Base-by-base conservation (phyloP, 2,113 vertebrate genomes). In the Indri indri region DNA sequence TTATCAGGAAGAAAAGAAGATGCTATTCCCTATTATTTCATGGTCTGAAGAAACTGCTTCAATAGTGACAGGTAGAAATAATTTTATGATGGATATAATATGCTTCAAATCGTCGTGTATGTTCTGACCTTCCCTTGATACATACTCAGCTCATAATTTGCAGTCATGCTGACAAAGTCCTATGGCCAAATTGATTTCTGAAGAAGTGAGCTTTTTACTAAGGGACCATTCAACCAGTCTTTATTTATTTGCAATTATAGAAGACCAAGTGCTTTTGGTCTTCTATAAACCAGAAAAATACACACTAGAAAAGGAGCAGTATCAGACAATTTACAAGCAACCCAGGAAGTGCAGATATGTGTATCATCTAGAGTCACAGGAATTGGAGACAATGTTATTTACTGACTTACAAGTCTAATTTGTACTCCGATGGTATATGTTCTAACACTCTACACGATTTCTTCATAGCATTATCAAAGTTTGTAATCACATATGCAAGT, bases 1-100 rank as follows among this genome's bases (percentile, higher is more conserved):
- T 63, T 74, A 40, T 54, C 37, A 86, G 17, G 61, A 81, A 66
- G 30, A 27, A 12, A 65, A 65, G 54, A 80, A 84, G 50, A 34
- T 40, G 11, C 3, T 61, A 1, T 45, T 37, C 6, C 42, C 45
- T 54, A 54, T 79, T 91, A 88, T 70, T 74, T 84, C 88, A 73
- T 91, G 57, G 20, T 80, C 57, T 57, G 7, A 54, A 94, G 40
- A 96, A 88, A 45, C 8, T 59, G 13, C 45, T 94, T 76, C 65
- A 83, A 68, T 40, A n/a, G 18, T 42, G 27, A 70, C 42, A 85
- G 23, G 16, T 91, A n/a, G 73, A 96, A 93, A 88, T 93, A 90
- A 32, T 68, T 74, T 86, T 45, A 57, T 27, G 40, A 68, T 57
- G 37, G 4, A 77, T 86, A 16, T n/a, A 63, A 40, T 52, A 40